These are phyloP conservation scores for Bergia sp. DNA, from an alignment of 92 coral and sea anemone species.

Conservation along the genomic window DNA sequence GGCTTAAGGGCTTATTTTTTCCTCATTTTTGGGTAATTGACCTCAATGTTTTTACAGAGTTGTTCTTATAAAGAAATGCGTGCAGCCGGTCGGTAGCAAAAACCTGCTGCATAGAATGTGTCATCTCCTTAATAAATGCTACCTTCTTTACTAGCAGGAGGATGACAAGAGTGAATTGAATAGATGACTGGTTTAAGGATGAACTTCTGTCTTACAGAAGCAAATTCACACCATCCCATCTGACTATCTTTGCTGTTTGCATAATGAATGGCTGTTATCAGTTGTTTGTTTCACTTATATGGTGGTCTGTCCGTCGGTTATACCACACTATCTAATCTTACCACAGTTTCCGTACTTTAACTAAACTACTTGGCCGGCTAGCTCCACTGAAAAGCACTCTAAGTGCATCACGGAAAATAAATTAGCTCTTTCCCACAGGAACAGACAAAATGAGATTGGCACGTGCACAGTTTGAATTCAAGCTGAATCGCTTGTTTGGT, in stretches of 20 bases:
- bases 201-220: not conserved
- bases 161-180: not conserved
- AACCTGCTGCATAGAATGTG: no score
- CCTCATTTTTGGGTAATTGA: no score
- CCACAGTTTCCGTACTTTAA: constrained; percentile 1
- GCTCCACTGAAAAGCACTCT: not conserved
- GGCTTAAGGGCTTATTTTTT: no score
- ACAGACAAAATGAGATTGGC: no score
- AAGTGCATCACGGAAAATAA: not conserved
- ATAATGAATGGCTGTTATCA: constrained; percentile 17
- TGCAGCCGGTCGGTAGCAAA: no score
- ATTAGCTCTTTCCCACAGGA: not conserved
- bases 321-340: not conserved
- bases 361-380: not conserved
- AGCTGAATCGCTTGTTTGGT: not conserved
- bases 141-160: not conserved
- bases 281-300: not conserved
- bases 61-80: no score
- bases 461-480: not conserved
- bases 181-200: not conserved
- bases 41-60: no score
- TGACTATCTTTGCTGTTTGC: not conserved
- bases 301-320: not conserved
- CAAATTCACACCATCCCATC: not conserved
- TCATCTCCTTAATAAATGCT: no score